A percentile compares a stretch with the other conserved stretches of the same genome.
Conservation (phyloP, 2,113 vertebrate species). For the Nycticebus coucang region DNA sequence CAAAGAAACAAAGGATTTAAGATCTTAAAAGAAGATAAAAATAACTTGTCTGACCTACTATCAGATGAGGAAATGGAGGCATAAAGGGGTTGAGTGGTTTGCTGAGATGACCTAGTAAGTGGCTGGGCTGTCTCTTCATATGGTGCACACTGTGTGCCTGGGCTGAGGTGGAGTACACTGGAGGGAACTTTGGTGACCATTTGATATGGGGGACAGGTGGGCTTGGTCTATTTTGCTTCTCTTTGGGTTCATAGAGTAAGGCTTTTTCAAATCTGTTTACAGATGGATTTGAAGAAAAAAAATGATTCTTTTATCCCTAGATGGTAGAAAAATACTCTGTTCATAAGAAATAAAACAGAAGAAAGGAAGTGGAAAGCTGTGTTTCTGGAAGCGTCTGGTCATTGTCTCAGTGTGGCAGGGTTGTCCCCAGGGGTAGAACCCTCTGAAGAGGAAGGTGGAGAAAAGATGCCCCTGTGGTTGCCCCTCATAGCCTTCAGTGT, state of each 20-base stretch:
- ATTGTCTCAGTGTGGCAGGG: not conserved
- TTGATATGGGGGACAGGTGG: not conserved
- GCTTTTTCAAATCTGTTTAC: not conserved
- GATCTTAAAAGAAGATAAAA: not conserved
- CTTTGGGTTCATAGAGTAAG: not conserved
- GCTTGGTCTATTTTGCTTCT: not conserved
- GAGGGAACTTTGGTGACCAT: not conserved
- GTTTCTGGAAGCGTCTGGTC: not conserved
- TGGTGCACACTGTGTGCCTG: not conserved
- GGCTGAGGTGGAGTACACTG: not conserved
- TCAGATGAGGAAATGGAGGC: not conserved
- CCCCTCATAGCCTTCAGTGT: not conserved
- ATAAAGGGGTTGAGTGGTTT: not conserved
- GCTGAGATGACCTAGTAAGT: not conserved
- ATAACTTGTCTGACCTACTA: not conserved
- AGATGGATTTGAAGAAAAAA: not conserved
- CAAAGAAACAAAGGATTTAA: not conserved
- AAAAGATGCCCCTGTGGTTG: not conserved
- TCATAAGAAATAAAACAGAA: not conserved
- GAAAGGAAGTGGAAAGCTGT: not conserved
- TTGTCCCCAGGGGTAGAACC: not conserved
- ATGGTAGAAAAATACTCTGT: not conserved
- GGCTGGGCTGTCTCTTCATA: rapidly evolving
- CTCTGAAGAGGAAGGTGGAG: rapidly evolving
- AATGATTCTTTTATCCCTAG: not conserved